A percentile compares a stretch with the other conserved stretches of the same genome.
phyloP scores from a whole-genome alignment of 2,888 invertebrate species.

The Drosophila pseudotalamancana region DNA sequence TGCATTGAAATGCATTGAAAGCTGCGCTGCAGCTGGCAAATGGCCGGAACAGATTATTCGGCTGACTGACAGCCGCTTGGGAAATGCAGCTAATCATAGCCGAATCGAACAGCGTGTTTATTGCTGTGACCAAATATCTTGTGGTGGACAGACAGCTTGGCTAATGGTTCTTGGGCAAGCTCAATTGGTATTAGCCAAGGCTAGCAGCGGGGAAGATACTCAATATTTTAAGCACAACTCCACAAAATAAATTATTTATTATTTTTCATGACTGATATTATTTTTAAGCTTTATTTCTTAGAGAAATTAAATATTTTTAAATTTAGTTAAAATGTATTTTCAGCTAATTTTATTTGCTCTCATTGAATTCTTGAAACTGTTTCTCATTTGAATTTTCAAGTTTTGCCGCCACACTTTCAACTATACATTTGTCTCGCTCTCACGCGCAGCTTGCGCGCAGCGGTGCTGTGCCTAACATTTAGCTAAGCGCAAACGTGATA shows the following conservation, averaged over 20 bases:
- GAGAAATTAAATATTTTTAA: no score
- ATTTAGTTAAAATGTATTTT: no score
- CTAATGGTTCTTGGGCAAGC: conserved; percentile 25
- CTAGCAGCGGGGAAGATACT: not conserved
- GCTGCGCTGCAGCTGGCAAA: conserved; percentile 27
- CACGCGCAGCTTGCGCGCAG: not conserved
- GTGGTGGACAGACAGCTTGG: conserved; percentile 2
- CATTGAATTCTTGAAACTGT: no score
- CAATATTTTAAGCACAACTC: no score
- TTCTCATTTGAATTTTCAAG: no score
- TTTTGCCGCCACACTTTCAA: conserved; percentile 14
- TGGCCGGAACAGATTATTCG: conserved; percentile 61
- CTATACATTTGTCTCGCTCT: conserved; percentile 13
- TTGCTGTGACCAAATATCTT: conserved; percentile 21
- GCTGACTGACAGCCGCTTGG: conserved; percentile 53
- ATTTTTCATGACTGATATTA: no score
- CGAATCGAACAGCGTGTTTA: conserved; percentile 9
- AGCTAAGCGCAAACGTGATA: conserved; percentile 11
- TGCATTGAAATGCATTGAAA: conserved; percentile 56
- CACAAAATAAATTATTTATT: not conserved
- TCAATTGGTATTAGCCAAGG: conserved; percentile 1
- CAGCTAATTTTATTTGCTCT: not conserved
- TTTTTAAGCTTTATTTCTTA: no score
- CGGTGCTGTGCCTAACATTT: not conserved
- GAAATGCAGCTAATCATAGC: conserved; percentile 33